Percentiles rank a stretch among this genome's conserved stretches.
Conservation (phyloP, 2,113 vertebrate species). For the Tupaia tana region DNA sequence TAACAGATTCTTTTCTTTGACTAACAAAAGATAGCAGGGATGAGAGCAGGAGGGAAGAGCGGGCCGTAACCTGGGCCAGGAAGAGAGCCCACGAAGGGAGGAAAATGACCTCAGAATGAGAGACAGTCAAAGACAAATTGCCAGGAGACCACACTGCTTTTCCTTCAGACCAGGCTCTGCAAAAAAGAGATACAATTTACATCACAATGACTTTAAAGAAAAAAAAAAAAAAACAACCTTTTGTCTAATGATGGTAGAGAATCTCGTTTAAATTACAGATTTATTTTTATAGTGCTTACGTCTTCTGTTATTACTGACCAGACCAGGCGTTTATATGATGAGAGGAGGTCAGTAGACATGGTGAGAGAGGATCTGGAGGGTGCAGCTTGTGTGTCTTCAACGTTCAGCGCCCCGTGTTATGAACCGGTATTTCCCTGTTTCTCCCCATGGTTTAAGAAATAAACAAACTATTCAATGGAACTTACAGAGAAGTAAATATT, state of each 20-base stretch:
- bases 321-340: neutral
- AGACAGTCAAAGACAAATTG: slow-evolving; percentile 50
- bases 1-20: slow-evolving; percentile 11
- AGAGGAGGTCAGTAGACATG: neutral
- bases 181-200: slow-evolving; percentile 6
- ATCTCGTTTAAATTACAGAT: neutral
- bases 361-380: neutral
- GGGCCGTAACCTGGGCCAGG: neutral
- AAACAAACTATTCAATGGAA: neutral
- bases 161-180: neutral
- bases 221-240: too few relatives aligned
- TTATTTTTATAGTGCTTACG: neutral
- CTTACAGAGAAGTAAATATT: neutral
- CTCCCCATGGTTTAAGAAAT: neutral
- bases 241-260: neutral
- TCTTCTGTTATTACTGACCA: slow-evolving; percentile 28
- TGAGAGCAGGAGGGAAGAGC: neutral
- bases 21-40: neutral
- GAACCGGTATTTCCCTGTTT: neutral
- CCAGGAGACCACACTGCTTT: neutral
- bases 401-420: neutral
- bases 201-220: too few relatives aligned
- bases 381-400: neutral
- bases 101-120: neutral
- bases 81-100: neutral